phyloP scores from a whole-genome alignment of 2,113 vertebrate genomes.

The Sprattus sprattus region DNA sequence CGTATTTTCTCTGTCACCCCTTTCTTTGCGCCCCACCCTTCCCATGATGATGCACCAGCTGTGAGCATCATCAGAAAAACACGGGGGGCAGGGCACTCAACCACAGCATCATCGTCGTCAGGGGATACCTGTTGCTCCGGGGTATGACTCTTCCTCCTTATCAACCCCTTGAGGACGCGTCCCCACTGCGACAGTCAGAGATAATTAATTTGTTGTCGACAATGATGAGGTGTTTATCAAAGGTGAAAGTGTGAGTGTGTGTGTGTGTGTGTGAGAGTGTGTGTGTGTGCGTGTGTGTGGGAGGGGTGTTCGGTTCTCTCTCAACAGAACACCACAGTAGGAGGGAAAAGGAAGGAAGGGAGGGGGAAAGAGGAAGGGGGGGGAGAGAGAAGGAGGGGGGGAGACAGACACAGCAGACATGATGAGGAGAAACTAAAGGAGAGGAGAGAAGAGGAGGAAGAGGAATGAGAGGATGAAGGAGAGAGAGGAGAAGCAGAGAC shows the following conservation, averaged over 20 bases:
- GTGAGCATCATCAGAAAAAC: no score
- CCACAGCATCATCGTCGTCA: no score
- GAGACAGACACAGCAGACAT: neutral
- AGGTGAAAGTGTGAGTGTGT: neutral
- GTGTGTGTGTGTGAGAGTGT: slow-evolving; percentile 4
- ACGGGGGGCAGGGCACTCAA: no score
- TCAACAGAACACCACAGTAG: neutral
- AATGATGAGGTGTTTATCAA: neutral
- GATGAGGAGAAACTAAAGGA: neutral
- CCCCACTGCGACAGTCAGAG: neutral
- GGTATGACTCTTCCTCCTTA: neutral
- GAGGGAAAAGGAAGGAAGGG: neutral
- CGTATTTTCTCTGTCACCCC: neutral
- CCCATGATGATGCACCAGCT: no score
- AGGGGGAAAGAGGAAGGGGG: neutral
- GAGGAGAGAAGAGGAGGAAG: slow-evolving; percentile 18
- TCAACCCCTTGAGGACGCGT: neutral
- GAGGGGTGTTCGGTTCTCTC: neutral
- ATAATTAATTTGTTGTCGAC: neutral
- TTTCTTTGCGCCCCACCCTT: neutral
- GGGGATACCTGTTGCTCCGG: neutral
- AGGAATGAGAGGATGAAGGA: slow-evolving; percentile 10
- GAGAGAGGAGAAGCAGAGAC: slow-evolving; percentile 10
- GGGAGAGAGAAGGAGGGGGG: neutral
- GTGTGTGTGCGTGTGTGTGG: neutral